Evolutionary conservation across 2,113 vertebrate genomes (phyloP), one percentile per base, ranked within the genome.

Genomic region (Noctilio leporinus): DNA sequence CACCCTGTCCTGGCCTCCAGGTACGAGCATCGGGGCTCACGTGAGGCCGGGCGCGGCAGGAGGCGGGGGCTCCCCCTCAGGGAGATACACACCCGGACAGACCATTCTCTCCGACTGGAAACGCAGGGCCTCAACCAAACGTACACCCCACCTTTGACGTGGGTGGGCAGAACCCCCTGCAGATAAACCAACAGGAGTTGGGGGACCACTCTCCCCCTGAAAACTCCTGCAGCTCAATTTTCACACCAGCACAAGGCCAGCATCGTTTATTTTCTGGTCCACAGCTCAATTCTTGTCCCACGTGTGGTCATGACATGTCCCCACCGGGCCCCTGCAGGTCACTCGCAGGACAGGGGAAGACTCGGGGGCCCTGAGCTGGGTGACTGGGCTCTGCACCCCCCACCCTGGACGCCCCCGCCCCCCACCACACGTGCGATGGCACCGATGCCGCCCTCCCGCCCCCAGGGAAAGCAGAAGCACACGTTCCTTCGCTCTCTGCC

Each of bases 391-490:
- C 24, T 16, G 0, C 17, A 62, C 53, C 40, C 17, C 69, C 53
- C 40, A 53, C 30, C 28, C 26, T 20, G 59, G 49, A 53, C n/a
- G 10, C 57, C 10, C 57, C 10, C 57, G 24, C 9, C 24, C 0
- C 1, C 26, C 1, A 15, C 12, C 22, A 4, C 3, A 0, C 0
- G 12, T 17, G 2, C 24, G 3, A 5, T 2, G 35, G 4, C 33
- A 6, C 20, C 4, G 3, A 2, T 30, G 26, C 26, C 43, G 26
- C 26, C 43, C 11, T 51, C 81, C 33, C 4, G 40, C 35, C 70
- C 76, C n/a, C 26, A 2, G 72, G 43, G 67, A 55, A 49, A 51
- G n/a, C 51, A 26, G 51, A 69, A 12, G 26, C 26, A 47, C 43
- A 7, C 0, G 6, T 26, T 28, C 4, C 78, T 96, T 92, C 15